phyloP scores from a whole-genome alignment of 2,888 invertebrate genomes.

The Archips xylosteana region DNA sequence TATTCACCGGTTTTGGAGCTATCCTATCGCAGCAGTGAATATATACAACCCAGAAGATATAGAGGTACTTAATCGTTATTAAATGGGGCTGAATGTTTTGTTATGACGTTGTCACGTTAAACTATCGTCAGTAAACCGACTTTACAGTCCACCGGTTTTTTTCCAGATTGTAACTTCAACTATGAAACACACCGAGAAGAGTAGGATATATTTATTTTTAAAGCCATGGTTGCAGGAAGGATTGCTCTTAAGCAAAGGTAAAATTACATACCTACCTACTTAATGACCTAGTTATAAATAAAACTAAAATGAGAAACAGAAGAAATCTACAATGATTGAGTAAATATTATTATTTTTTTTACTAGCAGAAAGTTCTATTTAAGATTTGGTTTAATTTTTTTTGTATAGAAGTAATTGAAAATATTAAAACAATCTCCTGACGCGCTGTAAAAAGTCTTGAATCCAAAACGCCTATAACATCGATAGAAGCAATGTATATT shows the following conservation, averaged over 20 bases:
- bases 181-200: slow-evolving; percentile 80
- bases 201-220: slow-evolving; percentile 74
- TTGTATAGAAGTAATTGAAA: too few relatives aligned
- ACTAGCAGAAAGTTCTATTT: too few relatives aligned
- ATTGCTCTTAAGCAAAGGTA: slow-evolving; percentile 76
- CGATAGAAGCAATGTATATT: neutral
- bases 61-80: slow-evolving; percentile 33
- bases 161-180: slow-evolving; percentile 78
- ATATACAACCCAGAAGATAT: slow-evolving; percentile 43
- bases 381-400: too few relatives aligned
- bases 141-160: too few relatives aligned
- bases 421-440: neutral
- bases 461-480: neutral
- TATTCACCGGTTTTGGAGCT: slow-evolving; percentile 35
- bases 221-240: slow-evolving; percentile 83
- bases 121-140: too few relatives aligned
- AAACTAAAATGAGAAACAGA: neutral
- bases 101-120: too few relatives aligned
- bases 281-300: too few relatives aligned
- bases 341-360: neutral
- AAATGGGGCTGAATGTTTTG: too few relatives aligned
- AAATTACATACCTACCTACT: slow-evolving; percentile 2
- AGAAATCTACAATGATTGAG: neutral
- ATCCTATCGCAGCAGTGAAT: slow-evolving; percentile 36
- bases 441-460: neutral